Percentiles rank a stretch among this genome's conserved stretches.
Conservation (phyloP, 2,888 invertebrate species). For the Coleophora deauratella region DNA sequence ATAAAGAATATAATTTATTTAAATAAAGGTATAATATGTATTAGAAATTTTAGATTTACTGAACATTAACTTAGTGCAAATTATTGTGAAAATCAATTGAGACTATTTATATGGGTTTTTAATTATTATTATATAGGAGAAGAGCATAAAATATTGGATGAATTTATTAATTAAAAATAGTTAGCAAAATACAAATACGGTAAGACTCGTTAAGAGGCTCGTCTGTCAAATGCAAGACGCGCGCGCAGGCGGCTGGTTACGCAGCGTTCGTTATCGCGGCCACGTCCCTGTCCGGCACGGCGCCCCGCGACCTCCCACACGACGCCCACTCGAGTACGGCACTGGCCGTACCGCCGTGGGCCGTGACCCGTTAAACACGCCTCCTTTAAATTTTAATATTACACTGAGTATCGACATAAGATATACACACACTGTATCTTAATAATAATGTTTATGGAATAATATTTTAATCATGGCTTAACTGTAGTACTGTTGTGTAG, state of each 20-base stretch:
- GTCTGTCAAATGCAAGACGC: slow-evolving; percentile 57
- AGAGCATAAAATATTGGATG: slow-evolving; percentile 71
- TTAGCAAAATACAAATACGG: slow-evolving; percentile 74
- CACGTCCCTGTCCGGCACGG: too few species aligned
- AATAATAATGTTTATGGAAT: slow-evolving; percentile 62
- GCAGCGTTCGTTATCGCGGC: slow-evolving; percentile 19
- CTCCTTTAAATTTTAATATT: slow-evolving; percentile 51
- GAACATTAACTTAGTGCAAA: slow-evolving; percentile 73
- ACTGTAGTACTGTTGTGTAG: slow-evolving; percentile 72
- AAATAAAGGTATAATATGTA: slow-evolving; percentile 69
- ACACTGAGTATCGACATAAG: slow-evolving; percentile 56
- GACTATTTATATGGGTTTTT: slow-evolving; percentile 73
- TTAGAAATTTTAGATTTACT: slow-evolving; percentile 74
- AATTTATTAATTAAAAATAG: slow-evolving; percentile 75
- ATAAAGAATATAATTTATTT: slow-evolving; percentile 73
- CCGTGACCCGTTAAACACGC: slow-evolving; percentile 21
- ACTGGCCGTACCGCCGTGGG: slow-evolving; percentile 15
- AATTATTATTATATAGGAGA: slow-evolving; percentile 72
- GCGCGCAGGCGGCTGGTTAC: slow-evolving; percentile 23
- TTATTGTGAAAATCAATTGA: slow-evolving; percentile 73
- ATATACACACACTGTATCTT: slow-evolving; percentile 57
- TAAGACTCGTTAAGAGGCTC: slow-evolving; percentile 69
- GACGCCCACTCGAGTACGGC: slow-evolving; percentile 8
- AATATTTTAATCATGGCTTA: slow-evolving; percentile 71
- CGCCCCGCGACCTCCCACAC: neutral